phyloP scores from a whole-genome alignment of 2,113 vertebrate genomes.

The Urocolius indicus region DNA sequence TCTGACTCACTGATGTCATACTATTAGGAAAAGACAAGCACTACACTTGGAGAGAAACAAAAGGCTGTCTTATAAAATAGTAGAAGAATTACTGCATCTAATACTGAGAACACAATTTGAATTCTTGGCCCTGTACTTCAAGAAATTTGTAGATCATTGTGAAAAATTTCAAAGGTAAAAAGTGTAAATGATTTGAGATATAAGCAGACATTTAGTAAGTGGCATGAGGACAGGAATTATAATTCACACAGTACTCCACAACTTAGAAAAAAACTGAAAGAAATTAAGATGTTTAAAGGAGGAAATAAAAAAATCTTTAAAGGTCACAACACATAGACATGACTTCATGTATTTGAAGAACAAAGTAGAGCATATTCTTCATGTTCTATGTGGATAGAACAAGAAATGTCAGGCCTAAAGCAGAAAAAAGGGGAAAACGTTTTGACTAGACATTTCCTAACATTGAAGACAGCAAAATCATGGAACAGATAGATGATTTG shows the following conservation, averaged over 20 bases:
- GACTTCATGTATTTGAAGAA: background rate
- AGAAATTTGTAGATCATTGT: background rate
- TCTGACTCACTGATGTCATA: background rate
- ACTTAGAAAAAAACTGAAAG: background rate
- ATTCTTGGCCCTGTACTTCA: background rate
- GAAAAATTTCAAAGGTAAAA: background rate
- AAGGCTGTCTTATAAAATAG: background rate
- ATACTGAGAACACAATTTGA: background rate
- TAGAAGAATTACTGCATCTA: background rate
- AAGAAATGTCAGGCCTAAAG: background rate
- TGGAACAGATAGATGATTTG: background rate
- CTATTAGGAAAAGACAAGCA: background rate
- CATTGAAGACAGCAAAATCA: background rate
- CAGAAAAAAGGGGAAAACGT: fast-evolving
- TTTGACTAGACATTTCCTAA: background rate
- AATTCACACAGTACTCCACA: background rate
- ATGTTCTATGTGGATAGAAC: background rate
- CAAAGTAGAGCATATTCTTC: background rate
- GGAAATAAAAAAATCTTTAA: background rate
- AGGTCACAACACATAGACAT: background rate
- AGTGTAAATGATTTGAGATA: background rate
- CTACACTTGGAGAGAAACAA: background rate
- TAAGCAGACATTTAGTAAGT: background rate
- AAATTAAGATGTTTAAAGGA: background rate
- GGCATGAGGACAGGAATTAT: background rate